These are phyloP conservation scores for Paramuricea clavata DNA, from an alignment of 92 coral and sea anemone species.

Conservation along the genomic window DNA sequence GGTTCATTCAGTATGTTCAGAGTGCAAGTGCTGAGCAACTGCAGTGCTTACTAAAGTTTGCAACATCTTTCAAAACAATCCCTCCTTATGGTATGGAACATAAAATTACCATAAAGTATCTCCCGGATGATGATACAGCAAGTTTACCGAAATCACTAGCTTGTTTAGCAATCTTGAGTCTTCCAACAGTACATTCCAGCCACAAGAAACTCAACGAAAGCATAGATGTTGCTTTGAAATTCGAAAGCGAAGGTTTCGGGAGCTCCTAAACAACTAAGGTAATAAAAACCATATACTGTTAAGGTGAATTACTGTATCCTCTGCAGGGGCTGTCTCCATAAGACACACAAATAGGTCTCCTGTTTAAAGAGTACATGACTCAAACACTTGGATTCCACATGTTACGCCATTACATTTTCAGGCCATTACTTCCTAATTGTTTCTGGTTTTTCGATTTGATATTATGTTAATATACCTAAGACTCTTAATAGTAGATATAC, in stretches of 20 bases:
- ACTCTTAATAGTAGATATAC: too few relatives aligned
- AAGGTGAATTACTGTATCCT: too few relatives aligned
- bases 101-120: constrained; percentile 48
- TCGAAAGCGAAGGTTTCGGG: not conserved
- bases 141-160: constrained; percentile 61
- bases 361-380: too few relatives aligned
- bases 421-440: too few relatives aligned
- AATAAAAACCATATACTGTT: too few relatives aligned
- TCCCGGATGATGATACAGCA: constrained; percentile 54
- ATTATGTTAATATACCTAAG: too few relatives aligned
- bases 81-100: constrained; percentile 56
- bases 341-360: too few relatives aligned
- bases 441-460: too few relatives aligned
- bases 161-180: constrained; percentile 55
- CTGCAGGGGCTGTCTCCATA: too few relatives aligned
- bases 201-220: constrained; percentile 52
- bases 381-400: too few relatives aligned
- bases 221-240: not conserved
- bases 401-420: too few relatives aligned
- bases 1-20: constrained; percentile 62
- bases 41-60: constrained; percentile 52
- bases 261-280: too few relatives aligned
- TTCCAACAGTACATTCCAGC: constrained; percentile 67
- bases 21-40: constrained; percentile 50
- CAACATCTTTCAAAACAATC: constrained; percentile 40